Evolutionary conservation across 2,113 vertebrate species (phyloP).

Genomic region (Hucho hucho): DNA sequence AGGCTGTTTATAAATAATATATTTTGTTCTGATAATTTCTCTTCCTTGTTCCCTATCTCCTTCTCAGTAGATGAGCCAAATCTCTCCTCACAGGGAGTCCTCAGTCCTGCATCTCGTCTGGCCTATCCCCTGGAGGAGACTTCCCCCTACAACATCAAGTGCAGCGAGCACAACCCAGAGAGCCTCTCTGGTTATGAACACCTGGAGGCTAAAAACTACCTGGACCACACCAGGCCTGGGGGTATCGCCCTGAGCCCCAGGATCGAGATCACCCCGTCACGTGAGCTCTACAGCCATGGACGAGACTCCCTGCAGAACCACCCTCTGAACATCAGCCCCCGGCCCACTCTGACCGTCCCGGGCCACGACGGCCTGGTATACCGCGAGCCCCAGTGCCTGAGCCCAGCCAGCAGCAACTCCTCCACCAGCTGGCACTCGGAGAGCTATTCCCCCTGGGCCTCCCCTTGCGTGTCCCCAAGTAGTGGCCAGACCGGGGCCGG

Average conservation of each 20-base stretch:
- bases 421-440: constrained; percentile 99
- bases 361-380: constrained; percentile 85
- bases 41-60: not conserved
- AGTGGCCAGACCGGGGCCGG: constrained; percentile 81
- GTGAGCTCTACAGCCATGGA: constrained; percentile 89
- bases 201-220: constrained; percentile 83
- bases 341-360: constrained; percentile 92
- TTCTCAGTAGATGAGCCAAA: constrained; percentile 85
- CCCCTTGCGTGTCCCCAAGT: constrained; percentile 96
- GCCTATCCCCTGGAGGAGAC: constrained; percentile 81
- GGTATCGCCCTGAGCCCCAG: constrained; percentile 89
- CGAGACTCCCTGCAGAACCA: constrained; percentile 87
- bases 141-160: constrained; percentile 86
- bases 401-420: constrained; percentile 96
- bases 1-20: not conserved
- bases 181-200: constrained; percentile 82
- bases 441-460: constrained; percentile 90
- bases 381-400: constrained; percentile 95
- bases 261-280: constrained; percentile 96
- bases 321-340: constrained; percentile 81
- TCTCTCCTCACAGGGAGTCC: constrained; percentile 82
- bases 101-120: constrained; percentile 82
- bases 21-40: not conserved
- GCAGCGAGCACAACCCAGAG: constrained; percentile 74
- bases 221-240: constrained; percentile 75